Percentiles rank a stretch among this genome's conserved stretches.
These are phyloP conservation scores for Phoenicopterus ruber DNA, from an alignment of 2,113 vertebrate genomes.

Conservation along the genomic window DNA sequence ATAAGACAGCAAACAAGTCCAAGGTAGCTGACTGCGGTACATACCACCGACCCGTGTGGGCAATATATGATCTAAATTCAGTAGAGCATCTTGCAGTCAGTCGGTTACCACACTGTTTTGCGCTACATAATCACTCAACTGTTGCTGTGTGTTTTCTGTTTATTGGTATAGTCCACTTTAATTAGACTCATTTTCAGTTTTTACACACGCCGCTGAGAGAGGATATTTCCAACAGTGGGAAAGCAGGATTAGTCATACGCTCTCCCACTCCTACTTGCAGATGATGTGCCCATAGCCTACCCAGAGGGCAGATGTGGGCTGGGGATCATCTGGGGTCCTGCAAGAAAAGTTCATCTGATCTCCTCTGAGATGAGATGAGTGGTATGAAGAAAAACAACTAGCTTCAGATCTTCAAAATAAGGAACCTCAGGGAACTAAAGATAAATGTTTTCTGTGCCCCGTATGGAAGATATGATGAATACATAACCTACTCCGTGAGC, in stretches of 20 bases:
- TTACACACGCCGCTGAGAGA: neutral
- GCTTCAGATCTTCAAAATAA: neutral
- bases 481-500: neutral
- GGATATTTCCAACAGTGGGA: neutral
- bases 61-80: neutral
- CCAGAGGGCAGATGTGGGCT: neutral
- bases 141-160: neutral
- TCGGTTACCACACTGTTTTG: neutral
- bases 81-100: neutral
- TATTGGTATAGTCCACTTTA: neutral
- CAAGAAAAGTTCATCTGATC: neutral
- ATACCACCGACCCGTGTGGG: neutral
- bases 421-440: neutral
- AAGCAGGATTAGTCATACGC: neutral
- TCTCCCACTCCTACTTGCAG: neutral
- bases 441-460: neutral
- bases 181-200: neutral
- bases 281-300: neutral
- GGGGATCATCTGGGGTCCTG: neutral
- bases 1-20: conserved; percentile 7
- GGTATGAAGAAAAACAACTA: neutral
- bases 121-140: neutral
- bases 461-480: neutral
- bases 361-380: neutral
- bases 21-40: neutral